phyloP scores from a whole-genome alignment of 2,113 vertebrate genomes.

The rabbit (Oryctolagus cuniculus) region mOryCun1.1 NC_091440.1:131800001-131800500 shows the following conservation, averaged over 20 bases:
- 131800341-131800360: background rate
- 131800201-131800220: background rate
- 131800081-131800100: too few relatives aligned
- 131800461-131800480: background rate
- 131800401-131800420: background rate
- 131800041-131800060: too few relatives aligned
- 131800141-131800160: too few relatives aligned
- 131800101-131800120: too few relatives aligned
- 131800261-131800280: background rate
- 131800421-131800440: background rate
- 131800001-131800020: too few relatives aligned
- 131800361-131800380: background rate
- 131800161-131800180: too few relatives aligned
- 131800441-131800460: background rate
- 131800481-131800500: background rate
- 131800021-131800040: too few relatives aligned
- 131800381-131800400: background rate
- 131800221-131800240: background rate
- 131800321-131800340: background rate
- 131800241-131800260: background rate
- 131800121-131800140: too few relatives aligned
- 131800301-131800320: slow-evolving; percentile 21
- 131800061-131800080: too few relatives aligned
- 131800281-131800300: background rate
- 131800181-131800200: too few relatives aligned